Evolutionary conservation across 1,140 invertebrate genomes (phyloP), one percentile per base, ranked within the genome.

Genomic region (Lutraria rhynchaena): DNA sequence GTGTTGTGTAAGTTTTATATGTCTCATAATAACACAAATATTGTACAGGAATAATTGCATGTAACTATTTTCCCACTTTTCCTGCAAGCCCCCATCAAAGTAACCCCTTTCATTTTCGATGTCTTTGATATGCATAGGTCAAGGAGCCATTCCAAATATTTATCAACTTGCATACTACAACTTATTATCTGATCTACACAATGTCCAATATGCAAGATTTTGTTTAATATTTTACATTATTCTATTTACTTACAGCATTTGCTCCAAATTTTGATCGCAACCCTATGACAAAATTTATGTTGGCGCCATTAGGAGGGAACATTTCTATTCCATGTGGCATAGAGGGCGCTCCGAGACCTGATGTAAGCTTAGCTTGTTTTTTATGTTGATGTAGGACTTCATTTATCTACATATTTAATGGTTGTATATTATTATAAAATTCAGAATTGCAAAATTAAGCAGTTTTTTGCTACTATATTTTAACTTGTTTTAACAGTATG

Each of bases 1-100:
- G 96, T 99, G n/a, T 81, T 91, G 35, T 44, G 82, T 84, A 61
- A 61, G 81, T 63, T 11, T 24, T 55, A 7, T 41, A 41, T 41
- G 15, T n/a, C n/a, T n/a, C n/a, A n/a, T n/a, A n/a, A n/a, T n/a
- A n/a, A n/a, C n/a, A n/a, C n/a, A n/a, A n/a, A n/a, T n/a, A n/a
- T n/a, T n/a, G n/a, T n/a, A n/a, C n/a, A n/a, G n/a, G n/a, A n/a
- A n/a, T n/a, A n/a, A n/a, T n/a, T n/a, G n/a, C n/a, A n/a, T n/a
- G n/a, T n/a, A n/a, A n/a, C n/a, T n/a, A n/a, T n/a, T n/a, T n/a
- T n/a, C n/a, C n/a, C n/a, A n/a, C n/a, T n/a, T n/a, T n/a, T n/a
- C n/a, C n/a, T n/a, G n/a, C n/a, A n/a, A n/a, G n/a, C n/a, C n/a
- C n/a, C n/a, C n/a, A n/a, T n/a, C n/a, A n/a, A n/a, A n/a, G n/a